Percentiles rank a stretch among this genome's conserved stretches.
These are phyloP conservation scores for Balearica regulorum DNA, from an alignment of 2,797 vertebrate species.

Conservation along the genomic window DNA sequence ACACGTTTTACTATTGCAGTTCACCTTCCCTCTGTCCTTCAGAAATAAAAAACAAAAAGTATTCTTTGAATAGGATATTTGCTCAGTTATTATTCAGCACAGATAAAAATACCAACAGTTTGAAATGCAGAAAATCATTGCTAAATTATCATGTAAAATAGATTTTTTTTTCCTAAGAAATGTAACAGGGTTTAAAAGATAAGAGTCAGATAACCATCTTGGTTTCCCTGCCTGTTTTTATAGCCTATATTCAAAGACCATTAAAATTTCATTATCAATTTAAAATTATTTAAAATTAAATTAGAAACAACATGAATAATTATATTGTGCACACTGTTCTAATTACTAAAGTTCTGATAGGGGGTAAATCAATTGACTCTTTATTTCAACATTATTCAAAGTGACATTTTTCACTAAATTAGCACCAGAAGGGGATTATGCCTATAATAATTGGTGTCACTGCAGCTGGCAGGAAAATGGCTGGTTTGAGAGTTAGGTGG, in stretches of 20 bases:
- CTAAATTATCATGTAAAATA: neutral
- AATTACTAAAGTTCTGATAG: neutral
- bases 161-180: neutral
- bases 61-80: neutral
- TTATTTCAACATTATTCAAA: neutral
- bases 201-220: neutral
- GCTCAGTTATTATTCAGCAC: neutral
- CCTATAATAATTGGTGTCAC: neutral
- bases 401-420: neutral
- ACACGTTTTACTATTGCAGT: neutral
- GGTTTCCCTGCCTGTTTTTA: neutral
- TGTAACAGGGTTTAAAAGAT: neutral
- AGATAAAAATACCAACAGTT: neutral
- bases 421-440: neutral
- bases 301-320: neutral
- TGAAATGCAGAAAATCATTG: neutral
- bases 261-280: neutral
- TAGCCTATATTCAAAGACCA: neutral
- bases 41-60: neutral
- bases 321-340: neutral
- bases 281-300: slow-evolving; percentile 14
- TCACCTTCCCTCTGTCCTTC: neutral
- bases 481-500: neutral
- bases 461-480: neutral
- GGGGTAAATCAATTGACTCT: neutral